Evolutionary conservation across 2,888 invertebrate genomes (phyloP).

Genomic region (Diloba caeruleocephala): DNA sequence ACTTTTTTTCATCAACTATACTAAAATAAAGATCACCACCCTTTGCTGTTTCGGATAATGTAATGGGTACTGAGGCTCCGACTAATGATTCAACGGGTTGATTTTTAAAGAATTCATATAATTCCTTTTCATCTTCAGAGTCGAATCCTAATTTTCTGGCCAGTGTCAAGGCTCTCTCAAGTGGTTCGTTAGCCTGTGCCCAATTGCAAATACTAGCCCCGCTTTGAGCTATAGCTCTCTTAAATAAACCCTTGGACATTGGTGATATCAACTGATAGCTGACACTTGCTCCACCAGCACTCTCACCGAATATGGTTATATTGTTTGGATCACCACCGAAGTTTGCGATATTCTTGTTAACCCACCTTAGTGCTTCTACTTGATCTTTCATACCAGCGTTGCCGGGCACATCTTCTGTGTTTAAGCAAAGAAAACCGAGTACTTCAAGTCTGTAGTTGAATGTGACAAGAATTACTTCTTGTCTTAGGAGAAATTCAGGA

Average conservation of each 20-base stretch:
- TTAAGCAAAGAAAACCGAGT: constrained; percentile 69
- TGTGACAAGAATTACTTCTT: constrained; percentile 68
- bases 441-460: constrained; percentile 73
- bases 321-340: constrained; percentile 68
- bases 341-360: constrained; percentile 60
- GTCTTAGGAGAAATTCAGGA: constrained; percentile 68
- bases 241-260: constrained; percentile 71
- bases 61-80: constrained; percentile 39
- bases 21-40: constrained; percentile 45
- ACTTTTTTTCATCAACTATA: constrained; percentile 62
- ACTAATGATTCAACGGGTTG: constrained; percentile 53
- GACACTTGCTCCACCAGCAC: constrained; percentile 66
- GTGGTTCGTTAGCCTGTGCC: constrained; percentile 82
- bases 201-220: constrained; percentile 90
- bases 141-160: constrained; percentile 62
- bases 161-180: constrained; percentile 72
- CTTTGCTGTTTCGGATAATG: constrained; percentile 44
- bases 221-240: constrained; percentile 90
- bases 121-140: constrained; percentile 57
- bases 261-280: constrained; percentile 69
- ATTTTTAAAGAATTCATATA: constrained; percentile 59
- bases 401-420: constrained; percentile 69
- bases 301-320: constrained; percentile 70
- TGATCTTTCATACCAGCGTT: constrained; percentile 76
- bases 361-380: constrained; percentile 69